Base-by-base conservation (phyloP, 23 tunicate genomes). In the Styela plicata region DNA sequence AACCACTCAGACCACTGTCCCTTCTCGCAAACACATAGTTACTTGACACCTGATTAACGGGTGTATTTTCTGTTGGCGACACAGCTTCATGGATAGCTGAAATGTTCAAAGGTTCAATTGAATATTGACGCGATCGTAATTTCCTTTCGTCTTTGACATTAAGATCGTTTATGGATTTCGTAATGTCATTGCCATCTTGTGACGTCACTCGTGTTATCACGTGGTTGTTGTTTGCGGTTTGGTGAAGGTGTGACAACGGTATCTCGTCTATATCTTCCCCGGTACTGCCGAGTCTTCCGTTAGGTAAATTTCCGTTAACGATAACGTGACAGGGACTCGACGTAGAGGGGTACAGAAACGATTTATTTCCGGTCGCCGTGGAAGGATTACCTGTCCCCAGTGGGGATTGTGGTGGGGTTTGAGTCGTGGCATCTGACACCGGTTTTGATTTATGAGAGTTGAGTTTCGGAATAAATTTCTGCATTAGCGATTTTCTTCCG, bases 1-100 rank as follows among this genome's bases (percentile, higher is more conserved):
- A 88, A 52, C 88, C 82, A 52, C 94, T 89, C 24, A 84, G 61
- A 74, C 94, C 94, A 36, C 94, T 89, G 69, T 89, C 94, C 3
- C 94, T 63, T 36, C 94, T 65, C 19, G 80, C 88, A 31, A 74
- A 64, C 44, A 73, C 31, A 24, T 62, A 20, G 36, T 65, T 78
- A 62, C 30, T 74, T 28, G 32, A 20, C 35, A 32, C 22, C 21
- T 68, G 78, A 17, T 34, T 23, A 17, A 69, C 69, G 2, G 65
- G 36, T 26, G 34, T 67, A 19, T 24, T 23, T n/a, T 31, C 24
- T 31, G 78, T 33, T 44, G 57, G 57, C 57, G 57, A 44, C 13
- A 44, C 57, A 7, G 13, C 57, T 44, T 44, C 57, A 13, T 44
- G 57, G 13, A 44, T 44, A 13, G 57, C 57, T 44, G 57, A 44